Evolutionary conservation across 1,140 invertebrate species (phyloP).

Genomic region (Acromyrmex heyeri): DNA sequence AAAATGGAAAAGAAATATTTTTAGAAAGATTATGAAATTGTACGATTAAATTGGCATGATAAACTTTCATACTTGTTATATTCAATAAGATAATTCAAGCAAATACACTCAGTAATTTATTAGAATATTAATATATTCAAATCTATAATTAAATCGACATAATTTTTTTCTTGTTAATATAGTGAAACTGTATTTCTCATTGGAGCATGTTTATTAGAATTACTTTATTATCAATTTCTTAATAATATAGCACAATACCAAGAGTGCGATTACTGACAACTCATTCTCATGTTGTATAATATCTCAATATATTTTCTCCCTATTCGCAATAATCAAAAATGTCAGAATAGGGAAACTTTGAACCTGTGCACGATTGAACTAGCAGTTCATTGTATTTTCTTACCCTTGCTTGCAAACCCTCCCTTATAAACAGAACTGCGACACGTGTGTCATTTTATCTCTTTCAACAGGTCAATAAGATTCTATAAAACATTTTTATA

Average conservation of each 20-base stretch:
- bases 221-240: not conserved
- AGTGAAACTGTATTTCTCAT: not conserved
- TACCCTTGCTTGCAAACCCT: slow-evolving; percentile 2
- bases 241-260: not conserved
- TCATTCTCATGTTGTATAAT: not conserved
- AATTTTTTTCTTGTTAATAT: not conserved
- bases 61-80: not conserved
- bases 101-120: not conserved
- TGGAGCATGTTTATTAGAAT: not conserved
- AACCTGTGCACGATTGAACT: not conserved
- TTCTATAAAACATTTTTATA: slow-evolving; percentile 30
- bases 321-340: slow-evolving; percentile 12
- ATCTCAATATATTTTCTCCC: not conserved
- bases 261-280: not conserved
- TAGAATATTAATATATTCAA: not conserved
- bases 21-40: not conserved
- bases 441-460: slow-evolving; percentile 25
- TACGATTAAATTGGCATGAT: not conserved
- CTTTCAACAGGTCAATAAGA: slow-evolving; percentile 4
- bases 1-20: not conserved
- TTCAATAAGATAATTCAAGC: not conserved
- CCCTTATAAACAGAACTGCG: slow-evolving; percentile 2
- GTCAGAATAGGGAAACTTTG: slow-evolving; percentile 13
- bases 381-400: slow-evolving; percentile 9
- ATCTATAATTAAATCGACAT: not conserved